Conservation (phyloP, 2,888 invertebrate genomes). For the Stenoptilia bipunctidactyla region DNA sequence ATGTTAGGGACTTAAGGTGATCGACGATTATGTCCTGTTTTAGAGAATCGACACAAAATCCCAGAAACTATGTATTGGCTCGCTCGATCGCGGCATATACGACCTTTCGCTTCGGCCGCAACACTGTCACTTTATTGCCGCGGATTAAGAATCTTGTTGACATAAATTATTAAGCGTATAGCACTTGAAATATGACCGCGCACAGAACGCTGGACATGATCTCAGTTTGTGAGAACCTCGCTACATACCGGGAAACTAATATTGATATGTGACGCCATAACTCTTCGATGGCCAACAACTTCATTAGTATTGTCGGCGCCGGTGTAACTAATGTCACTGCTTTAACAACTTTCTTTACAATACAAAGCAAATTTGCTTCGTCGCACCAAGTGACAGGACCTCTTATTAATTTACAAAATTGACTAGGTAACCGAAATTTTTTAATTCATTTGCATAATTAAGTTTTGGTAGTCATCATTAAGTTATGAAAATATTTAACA, state of each 20-base stretch:
- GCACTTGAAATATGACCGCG: conserved; percentile 30
- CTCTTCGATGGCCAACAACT: conserved; percentile 1
- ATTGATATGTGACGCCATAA: not conserved
- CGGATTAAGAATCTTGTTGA: conserved; percentile 57
- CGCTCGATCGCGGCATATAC: conserved; percentile 21
- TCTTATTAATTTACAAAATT: not conserved
- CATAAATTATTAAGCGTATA: conserved; percentile 46
- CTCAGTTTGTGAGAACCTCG: conserved; percentile 12
- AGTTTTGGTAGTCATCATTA: conserved; percentile 8
- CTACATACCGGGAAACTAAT: conserved; percentile 6
- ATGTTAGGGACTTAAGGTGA: too few species aligned
- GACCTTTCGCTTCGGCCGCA: conserved; percentile 25
- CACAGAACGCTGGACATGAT: conserved; percentile 26
- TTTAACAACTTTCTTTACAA: not conserved
- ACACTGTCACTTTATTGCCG: conserved; percentile 48
- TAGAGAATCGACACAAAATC: too few species aligned
- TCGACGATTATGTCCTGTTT: too few species aligned
- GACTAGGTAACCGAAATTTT: conserved; percentile 9
- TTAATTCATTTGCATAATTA: conserved; percentile 17
- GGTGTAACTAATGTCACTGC: not conserved
- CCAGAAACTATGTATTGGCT: conserved; percentile 11
- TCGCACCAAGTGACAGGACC: not conserved
- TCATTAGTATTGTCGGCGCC: conserved; percentile 1
- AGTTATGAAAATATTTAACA: conserved; percentile 1
- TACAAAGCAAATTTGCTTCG: not conserved